Conservation (phyloP, 2,113 vertebrate species). For the Cisticola juncidis region DNA sequence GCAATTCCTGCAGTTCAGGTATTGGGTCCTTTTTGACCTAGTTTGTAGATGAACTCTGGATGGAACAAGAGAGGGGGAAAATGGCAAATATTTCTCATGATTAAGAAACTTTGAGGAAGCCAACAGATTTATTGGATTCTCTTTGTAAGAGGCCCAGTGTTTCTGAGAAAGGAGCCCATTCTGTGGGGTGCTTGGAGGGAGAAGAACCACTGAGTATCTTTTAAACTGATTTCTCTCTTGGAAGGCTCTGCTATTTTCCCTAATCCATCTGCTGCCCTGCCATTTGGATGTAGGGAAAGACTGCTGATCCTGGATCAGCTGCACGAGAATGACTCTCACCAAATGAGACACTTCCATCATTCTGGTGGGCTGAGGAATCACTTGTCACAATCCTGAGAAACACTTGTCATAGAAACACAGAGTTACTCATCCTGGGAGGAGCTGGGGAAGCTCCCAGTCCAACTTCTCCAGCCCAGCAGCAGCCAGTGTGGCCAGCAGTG, state of each 20-base stretch:
- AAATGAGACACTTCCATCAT: background rate
- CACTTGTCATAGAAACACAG: background rate
- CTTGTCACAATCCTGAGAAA: background rate
- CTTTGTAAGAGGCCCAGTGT: background rate
- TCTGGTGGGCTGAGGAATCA: background rate
- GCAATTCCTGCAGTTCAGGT: background rate
- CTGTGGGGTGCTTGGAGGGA: background rate
- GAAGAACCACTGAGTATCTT: background rate
- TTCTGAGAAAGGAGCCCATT: background rate
- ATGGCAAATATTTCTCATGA: background rate
- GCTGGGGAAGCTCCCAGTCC: background rate
- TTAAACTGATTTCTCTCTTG: background rate
- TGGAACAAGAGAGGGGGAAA: background rate
- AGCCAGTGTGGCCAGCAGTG: background rate
- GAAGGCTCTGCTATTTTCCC: background rate
- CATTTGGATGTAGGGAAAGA: background rate
- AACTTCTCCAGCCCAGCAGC: background rate
- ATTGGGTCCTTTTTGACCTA: background rate
- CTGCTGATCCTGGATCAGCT: background rate
- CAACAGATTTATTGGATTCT: background rate
- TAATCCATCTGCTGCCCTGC: background rate
- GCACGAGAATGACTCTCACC: background rate
- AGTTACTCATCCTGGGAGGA: background rate
- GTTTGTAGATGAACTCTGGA: background rate
- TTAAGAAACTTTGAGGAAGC: background rate